Evolutionary conservation across 2,888 invertebrate species (phyloP), one percentile per base, ranked within the genome.

Genomic region (Polylopha cassiicola): DNA sequence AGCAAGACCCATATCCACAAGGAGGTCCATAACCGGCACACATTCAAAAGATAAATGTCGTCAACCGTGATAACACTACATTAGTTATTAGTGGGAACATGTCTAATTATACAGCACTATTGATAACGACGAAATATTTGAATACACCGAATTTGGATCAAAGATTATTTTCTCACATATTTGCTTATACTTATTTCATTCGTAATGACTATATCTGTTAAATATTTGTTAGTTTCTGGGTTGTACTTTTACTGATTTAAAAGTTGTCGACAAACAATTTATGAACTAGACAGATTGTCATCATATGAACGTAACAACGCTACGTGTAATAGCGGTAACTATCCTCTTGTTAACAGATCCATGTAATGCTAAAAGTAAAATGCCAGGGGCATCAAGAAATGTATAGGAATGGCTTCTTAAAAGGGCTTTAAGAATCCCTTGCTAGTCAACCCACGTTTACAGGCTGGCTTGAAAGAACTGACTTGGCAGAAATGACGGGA

Each of bases 1-100:
- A n/a, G n/a, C n/a, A n/a, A n/a, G n/a, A n/a, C n/a, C n/a, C n/a
- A n/a, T n/a, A n/a, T n/a, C n/a, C 28, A 13, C n/a, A n/a, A n/a
- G n/a, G 56, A 70, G 68, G 68, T 68, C 65, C 48, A 48, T 59
- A 59, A 52, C 62, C 73, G 68, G 51, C 71, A 69, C 55, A 72
- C 60, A 70, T 70, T 50, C 43, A 28, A 36, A 30, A 57, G 77
- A 76, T 78, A 76, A 67, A 63, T 63, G 71, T 72, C 64, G 55
- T 57, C 58, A 71, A 58, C 59, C 17, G 47, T 66, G 77, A 77
- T 75, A 73, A 68, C 53, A 23, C 26, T 17, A 39, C 45, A 39
- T 32, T 48, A 56, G 39, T 46, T 37, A 47, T 47, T 50, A 51
- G 50, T 48, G 41, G 50, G 34, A 45, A 53, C 47, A 41, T 29